Conservation (phyloP, 2,888 invertebrate genomes). For the Hymenopus coronatus region DNA sequence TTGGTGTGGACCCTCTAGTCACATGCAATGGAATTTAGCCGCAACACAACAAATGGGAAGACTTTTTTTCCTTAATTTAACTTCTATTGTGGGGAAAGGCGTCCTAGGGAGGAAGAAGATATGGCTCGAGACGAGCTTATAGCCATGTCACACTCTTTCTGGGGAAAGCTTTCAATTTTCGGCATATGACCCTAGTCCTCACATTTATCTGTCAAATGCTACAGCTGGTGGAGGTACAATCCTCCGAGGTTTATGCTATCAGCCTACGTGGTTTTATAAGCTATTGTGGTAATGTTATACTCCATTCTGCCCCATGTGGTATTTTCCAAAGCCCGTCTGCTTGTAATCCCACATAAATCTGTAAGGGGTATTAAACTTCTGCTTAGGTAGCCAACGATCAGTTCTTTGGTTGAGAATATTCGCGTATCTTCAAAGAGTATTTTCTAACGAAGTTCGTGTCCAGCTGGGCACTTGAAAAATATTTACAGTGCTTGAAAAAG, state of each 20-base stretch:
- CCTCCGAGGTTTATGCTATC: too few species aligned
- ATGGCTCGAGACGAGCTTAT: neutral
- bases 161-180: neutral
- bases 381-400: neutral
- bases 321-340: too few species aligned
- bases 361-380: neutral
- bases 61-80: neutral
- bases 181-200: neutral
- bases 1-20: neutral
- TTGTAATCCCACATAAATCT: neutral
- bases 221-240: neutral
- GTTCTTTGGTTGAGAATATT: neutral
- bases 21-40: neutral
- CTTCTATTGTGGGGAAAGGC: neutral
- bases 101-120: neutral
- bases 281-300: neutral
- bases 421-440: neutral
- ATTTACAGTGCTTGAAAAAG: too few species aligned
- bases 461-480: too few species aligned
- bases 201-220: neutral
- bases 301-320: neutral
- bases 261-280: neutral
- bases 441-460: neutral
- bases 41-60: neutral
- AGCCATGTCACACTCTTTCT: neutral